These are phyloP conservation scores for Aphelocoma californica DNA, from an alignment of 2,797 vertebrate species.

Conservation along the genomic window DNA sequence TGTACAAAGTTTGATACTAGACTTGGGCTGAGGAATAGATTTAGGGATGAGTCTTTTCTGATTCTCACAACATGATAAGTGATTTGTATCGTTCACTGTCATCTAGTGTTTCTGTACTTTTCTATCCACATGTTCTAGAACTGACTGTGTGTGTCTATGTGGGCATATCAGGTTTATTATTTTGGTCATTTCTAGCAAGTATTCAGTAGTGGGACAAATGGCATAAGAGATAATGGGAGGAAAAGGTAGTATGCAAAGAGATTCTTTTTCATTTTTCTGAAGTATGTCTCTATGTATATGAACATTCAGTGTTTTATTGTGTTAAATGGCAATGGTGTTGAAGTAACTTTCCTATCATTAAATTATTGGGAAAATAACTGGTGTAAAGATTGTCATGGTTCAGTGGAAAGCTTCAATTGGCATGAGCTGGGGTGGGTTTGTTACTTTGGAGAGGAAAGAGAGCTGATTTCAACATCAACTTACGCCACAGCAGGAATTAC, in stretches of 20 bases:
- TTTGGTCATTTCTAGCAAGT: not conserved
- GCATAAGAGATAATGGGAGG: not conserved
- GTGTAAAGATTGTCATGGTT: not conserved
- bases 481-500: accelerated
- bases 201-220: not conserved
- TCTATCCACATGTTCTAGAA: not conserved
- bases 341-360: not conserved
- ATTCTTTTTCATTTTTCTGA: not conserved
- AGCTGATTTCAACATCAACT: not conserved
- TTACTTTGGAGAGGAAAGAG: not conserved
- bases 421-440: not conserved
- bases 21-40: not conserved
- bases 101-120: not conserved
- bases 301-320: not conserved
- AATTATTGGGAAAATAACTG: not conserved
- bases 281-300: not conserved
- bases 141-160: not conserved
- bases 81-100: not conserved
- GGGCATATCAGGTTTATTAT: not conserved
- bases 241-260: not conserved
- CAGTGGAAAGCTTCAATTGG: not conserved
- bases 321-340: not conserved
- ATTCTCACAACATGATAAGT: not conserved
- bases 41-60: not conserved
- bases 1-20: not conserved